Evolutionary conservation across 2,888 invertebrate genomes (phyloP), one percentile per base, ranked within the genome.

Genomic region (Harpagoxenus sublaevis): DNA sequence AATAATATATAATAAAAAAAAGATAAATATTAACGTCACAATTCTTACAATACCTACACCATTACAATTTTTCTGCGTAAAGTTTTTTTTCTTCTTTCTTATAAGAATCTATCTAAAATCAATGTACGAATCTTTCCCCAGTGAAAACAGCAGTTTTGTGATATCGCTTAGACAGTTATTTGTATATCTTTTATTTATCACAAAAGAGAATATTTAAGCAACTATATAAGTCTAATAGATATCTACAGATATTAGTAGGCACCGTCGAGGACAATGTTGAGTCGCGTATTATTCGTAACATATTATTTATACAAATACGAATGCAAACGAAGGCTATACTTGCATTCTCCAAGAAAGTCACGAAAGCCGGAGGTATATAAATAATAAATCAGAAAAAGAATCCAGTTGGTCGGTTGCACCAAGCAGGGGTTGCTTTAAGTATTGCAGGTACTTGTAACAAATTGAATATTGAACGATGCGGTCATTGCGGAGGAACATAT

Each of bases 311-410:
- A 62, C 35, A 62, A 75, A 75, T 63, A 75, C 1, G 23, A 15
- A 75, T 62, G 42, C 28, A n/a, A n/a, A 35, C 15, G n/a, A 0
- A 18, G 15, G 2, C n/a, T 74, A 8, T 45, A 74, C 10, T 12
- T 45, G 42, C 23, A 18, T 75, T 75, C 10, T 15, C 3, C 12
- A 57, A 57, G 73, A 12, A 57, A 73, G 23, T 31, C 12, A 45
- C 18, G 42, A 42, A 42, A 74, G 31, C 18, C 15, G 15, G 9
- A 48, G 62, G 3, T 28, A 23, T 28, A 23, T 75, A 35, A 75
- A 75, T 75, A 75, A 75, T 75, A 35, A 48, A 75, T 62, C 42
- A 35, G 15, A 62, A 48, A 15, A 42, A 75, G n/a, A 62, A 75
- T 63, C 15, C 48, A 62, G 23, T 45, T 23, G 15, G 9, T 31